phyloP scores from a whole-genome alignment of 1,140 invertebrate genomes.

The Sminthurides bifidus region DNA sequence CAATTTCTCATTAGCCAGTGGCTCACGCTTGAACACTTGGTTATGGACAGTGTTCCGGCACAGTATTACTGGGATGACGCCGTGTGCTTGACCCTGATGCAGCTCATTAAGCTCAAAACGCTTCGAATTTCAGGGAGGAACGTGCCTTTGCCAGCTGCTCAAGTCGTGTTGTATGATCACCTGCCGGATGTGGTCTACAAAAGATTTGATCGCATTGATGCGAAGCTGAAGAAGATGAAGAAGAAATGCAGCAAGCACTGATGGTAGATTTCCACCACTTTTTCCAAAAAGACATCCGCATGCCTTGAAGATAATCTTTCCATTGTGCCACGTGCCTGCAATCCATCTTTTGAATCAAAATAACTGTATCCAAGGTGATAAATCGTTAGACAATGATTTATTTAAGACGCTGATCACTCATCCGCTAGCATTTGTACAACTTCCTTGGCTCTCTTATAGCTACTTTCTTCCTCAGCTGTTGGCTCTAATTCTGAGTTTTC shows the following conservation, averaged over 20 bases:
- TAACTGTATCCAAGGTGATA: background rate
- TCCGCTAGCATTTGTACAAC: constrained; percentile 40
- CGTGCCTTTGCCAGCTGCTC: background rate
- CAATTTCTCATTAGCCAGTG: background rate
- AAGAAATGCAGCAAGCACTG: too few species aligned
- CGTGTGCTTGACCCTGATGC: background rate
- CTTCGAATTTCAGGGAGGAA: background rate
- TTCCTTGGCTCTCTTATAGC: constrained; percentile 43
- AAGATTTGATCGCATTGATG: background rate
- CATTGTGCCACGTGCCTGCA: background rate
- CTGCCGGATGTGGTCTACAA: background rate
- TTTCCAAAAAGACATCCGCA: too few species aligned
- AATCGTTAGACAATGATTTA: background rate
- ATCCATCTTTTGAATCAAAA: background rate
- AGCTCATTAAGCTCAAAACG: background rate
- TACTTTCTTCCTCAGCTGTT: constrained; percentile 31
- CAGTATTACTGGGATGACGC: constrained; percentile 6
- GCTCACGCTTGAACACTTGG: background rate
- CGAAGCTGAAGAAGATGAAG: constrained; percentile 1
- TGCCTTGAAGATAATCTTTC: background rate
- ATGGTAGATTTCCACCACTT: too few species aligned
- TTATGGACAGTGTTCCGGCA: background rate
- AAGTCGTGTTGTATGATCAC: background rate
- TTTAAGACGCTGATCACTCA: background rate
- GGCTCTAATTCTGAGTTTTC: background rate